Evolutionary conservation across 2,888 invertebrate genomes (phyloP).

Genomic region (Scaeva pyrastri): DNA sequence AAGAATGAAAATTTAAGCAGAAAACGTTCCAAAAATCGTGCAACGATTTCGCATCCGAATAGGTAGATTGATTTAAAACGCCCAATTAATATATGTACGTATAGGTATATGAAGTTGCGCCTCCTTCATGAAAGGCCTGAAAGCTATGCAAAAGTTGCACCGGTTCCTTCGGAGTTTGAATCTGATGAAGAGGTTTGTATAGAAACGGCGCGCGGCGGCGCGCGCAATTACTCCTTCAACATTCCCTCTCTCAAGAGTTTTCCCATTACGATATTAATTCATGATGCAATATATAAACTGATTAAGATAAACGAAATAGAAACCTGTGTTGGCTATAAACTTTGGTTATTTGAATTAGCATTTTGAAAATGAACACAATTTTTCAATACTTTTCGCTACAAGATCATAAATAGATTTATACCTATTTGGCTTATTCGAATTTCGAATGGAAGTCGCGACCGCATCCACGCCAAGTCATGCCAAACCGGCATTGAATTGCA

Average conservation of each 20-base stretch:
- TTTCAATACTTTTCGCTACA: constrained; percentile 49
- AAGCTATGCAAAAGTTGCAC: constrained; percentile 8
- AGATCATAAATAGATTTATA: constrained; percentile 35
- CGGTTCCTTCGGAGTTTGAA: constrained; percentile 3
- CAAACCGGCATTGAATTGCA: constrained; percentile 42
- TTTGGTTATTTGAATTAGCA: constrained; percentile 33
- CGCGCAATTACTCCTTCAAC: constrained; percentile 28
- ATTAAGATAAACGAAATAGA: constrained; percentile 40
- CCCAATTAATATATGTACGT: constrained; percentile 45
- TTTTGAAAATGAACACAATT: constrained; percentile 45
- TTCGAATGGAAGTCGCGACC: constrained; percentile 12
- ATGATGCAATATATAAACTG: constrained; percentile 49
- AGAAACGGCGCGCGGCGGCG: too few species aligned
- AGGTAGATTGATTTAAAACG: constrained; percentile 39
- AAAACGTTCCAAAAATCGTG: constrained; percentile 17
- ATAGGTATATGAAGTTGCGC: too few species aligned
- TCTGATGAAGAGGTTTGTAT: background rate
- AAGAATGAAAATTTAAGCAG: too few species aligned
- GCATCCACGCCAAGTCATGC: constrained; percentile 12
- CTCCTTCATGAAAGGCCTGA: constrained; percentile 6
- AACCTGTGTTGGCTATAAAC: constrained; percentile 49
- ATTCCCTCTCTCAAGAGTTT: constrained; percentile 22
- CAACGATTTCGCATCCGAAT: background rate
- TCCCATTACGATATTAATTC: constrained; percentile 17
- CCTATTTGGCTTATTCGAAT: constrained; percentile 19